Conservation (phyloP, 1,140 invertebrate species). For the Apocrypta bakeri region DNA sequence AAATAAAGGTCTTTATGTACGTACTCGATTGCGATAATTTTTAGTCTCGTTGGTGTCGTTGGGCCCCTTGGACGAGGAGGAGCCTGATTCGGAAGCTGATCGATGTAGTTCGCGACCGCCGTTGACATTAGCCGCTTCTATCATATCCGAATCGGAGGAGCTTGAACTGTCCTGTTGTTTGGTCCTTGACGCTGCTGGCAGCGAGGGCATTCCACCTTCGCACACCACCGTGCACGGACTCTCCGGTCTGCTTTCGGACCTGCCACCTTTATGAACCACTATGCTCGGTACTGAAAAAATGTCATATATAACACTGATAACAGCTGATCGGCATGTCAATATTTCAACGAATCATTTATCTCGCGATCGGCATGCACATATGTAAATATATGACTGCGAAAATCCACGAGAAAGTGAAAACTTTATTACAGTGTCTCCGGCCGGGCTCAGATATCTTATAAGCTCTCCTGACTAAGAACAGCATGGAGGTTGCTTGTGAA, state of each 20-base stretch:
- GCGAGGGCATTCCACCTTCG: slow-evolving; percentile 71
- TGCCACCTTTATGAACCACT: slow-evolving; percentile 71
- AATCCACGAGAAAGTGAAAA: no score
- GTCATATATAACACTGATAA: no score
- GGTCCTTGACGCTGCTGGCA: slow-evolving; percentile 62
- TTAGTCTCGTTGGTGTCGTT: slow-evolving; percentile 62
- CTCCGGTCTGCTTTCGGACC: slow-evolving; percentile 67
- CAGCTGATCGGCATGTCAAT: no score
- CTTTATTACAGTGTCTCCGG: no score
- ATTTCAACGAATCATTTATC: no score
- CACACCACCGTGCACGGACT: slow-evolving; percentile 67
- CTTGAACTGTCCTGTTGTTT: slow-evolving; percentile 60
- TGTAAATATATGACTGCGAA: no score
- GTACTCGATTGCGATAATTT: slow-evolving; percentile 70
- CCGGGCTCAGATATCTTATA: no score
- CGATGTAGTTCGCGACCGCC: slow-evolving; percentile 56
- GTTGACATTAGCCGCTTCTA: slow-evolving; percentile 68
- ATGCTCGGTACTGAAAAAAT: slow-evolving; percentile 72
- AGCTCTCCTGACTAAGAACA: no score
- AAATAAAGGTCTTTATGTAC: slow-evolving; percentile 42
- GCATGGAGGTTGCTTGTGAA: no score
- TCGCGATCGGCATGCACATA: no score
- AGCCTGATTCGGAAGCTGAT: slow-evolving; percentile 44
- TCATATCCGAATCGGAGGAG: slow-evolving; percentile 67
- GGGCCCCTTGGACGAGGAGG: slow-evolving; percentile 20